Evolutionary conservation across 2,888 invertebrate genomes (phyloP).

Genomic region (Lithophane leautieri): DNA sequence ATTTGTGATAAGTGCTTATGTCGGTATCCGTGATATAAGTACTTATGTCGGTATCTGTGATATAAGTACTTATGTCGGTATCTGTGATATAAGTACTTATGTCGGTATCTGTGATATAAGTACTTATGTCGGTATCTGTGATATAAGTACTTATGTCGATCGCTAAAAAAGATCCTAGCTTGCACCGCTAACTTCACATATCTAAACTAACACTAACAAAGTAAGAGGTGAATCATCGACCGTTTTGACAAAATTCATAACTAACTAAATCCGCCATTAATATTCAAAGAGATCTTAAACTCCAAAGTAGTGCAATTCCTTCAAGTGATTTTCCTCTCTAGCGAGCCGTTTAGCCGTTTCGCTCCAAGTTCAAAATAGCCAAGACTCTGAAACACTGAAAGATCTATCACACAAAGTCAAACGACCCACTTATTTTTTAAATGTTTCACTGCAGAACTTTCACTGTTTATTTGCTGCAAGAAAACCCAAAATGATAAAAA

Average conservation of each 20-base stretch:
- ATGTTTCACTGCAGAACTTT: too few species aligned
- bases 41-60: background rate
- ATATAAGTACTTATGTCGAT: background rate
- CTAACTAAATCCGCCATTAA: background rate
- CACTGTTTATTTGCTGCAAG: too few species aligned
- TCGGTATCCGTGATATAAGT: too few species aligned
- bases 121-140: too few species aligned
- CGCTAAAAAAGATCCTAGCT: background rate
- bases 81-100: too few species aligned
- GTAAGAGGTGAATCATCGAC: background rate
- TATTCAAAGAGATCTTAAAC: background rate
- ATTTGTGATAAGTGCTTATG: too few species aligned
- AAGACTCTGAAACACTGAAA: too few species aligned
- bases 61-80: background rate
- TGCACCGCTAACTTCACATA: background rate
- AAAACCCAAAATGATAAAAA: too few species aligned
- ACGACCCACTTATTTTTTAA: too few species aligned
- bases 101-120: too few species aligned
- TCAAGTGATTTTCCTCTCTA: slow-evolving; percentile 11
- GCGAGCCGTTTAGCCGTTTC: background rate
- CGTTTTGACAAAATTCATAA: background rate
- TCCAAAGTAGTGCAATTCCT: slow-evolving; percentile 1
- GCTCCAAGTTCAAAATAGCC: too few species aligned
- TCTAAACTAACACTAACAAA: background rate
- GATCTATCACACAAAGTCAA: too few species aligned